phyloP scores from a whole-genome alignment of 2,888 invertebrate genomes.

The Invenusta paracnida region DNA sequence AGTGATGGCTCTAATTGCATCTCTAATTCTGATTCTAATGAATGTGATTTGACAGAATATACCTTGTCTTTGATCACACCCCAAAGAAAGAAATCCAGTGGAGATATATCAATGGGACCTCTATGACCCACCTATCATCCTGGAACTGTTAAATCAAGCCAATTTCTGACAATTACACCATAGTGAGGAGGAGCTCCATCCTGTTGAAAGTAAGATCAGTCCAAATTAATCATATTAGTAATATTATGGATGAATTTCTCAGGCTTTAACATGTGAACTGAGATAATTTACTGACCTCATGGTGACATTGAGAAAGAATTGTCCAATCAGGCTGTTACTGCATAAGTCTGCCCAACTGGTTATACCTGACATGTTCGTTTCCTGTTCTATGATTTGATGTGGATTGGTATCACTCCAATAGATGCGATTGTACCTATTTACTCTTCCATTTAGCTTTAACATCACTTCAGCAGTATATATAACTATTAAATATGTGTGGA shows the following conservation, averaged over 20 bases:
- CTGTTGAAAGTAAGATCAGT: neutral
- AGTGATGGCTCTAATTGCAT: neutral
- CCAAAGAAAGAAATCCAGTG: neutral
- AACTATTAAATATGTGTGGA: neutral
- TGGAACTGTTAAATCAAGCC: constrained; percentile 3
- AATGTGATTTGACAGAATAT: constrained; percentile 2
- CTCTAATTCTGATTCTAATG: constrained; percentile 25
- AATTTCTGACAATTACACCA: constrained; percentile 26
- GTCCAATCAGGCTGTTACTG: neutral
- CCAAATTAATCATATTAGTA: constrained; percentile 10
- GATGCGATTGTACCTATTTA: neutral
- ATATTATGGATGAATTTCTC: neutral
- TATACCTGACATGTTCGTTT: no score
- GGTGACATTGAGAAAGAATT: no score
- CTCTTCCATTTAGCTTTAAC: neutral
- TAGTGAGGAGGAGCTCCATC: constrained; percentile 5
- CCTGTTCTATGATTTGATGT: neutral
- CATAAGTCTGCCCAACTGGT: constrained; percentile 3
- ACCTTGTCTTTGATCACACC: neutral
- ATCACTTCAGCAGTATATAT: neutral
- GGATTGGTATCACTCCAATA: neutral
- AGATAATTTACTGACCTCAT: constrained; percentile 12
- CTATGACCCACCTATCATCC: constrained; percentile 23
- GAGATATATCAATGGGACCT: neutral
- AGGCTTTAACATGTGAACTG: neutral